phyloP scores from a whole-genome alignment of 2,888 invertebrate genomes.

The Phyllotreta striolata region DNA sequence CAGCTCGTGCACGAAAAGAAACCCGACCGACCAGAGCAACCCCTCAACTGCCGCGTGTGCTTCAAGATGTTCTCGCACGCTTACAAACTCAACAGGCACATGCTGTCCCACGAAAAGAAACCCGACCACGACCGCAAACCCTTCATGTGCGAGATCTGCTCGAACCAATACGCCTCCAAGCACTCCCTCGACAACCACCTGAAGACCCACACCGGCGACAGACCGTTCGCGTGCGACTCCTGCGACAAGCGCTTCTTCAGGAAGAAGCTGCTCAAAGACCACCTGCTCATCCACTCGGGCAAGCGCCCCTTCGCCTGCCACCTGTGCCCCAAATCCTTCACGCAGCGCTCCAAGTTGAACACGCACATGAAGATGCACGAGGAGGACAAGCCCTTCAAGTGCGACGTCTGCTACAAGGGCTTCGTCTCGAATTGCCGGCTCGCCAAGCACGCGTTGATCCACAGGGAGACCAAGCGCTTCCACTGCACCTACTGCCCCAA shows the following conservation, averaged over 20 bases:
- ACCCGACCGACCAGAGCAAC: not conserved
- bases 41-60: slow-evolving; percentile 11
- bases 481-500: slow-evolving; percentile 11
- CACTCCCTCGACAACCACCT: slow-evolving; percentile 10
- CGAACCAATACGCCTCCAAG: slow-evolving; percentile 7
- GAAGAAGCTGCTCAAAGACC: slow-evolving; percentile 6
- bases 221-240: slow-evolving; percentile 3
- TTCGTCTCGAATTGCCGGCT: slow-evolving; percentile 5
- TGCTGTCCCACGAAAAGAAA: slow-evolving; percentile 8
- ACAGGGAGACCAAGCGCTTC: not conserved
- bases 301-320: slow-evolving; percentile 30
- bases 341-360: not conserved
- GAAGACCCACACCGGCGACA: slow-evolving; percentile 8
- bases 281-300: not conserved
- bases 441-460: not conserved
- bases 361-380: slow-evolving; percentile 11
- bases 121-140: slow-evolving; percentile 6
- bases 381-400: slow-evolving; percentile 14
- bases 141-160: slow-evolving; percentile 22
- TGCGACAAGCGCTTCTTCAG: slow-evolving; percentile 12
- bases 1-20: not conserved
- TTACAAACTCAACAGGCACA: slow-evolving; percentile 14
- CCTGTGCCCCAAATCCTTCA: slow-evolving; percentile 12
- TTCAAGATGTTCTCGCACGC: slow-evolving; percentile 11
- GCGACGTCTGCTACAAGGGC: slow-evolving; percentile 7